A percentile compares a stretch with the other conserved stretches of the same genome.
phyloP scores from a whole-genome alignment of 2,797 vertebrate species.

The Selene dorsalis region DNA sequence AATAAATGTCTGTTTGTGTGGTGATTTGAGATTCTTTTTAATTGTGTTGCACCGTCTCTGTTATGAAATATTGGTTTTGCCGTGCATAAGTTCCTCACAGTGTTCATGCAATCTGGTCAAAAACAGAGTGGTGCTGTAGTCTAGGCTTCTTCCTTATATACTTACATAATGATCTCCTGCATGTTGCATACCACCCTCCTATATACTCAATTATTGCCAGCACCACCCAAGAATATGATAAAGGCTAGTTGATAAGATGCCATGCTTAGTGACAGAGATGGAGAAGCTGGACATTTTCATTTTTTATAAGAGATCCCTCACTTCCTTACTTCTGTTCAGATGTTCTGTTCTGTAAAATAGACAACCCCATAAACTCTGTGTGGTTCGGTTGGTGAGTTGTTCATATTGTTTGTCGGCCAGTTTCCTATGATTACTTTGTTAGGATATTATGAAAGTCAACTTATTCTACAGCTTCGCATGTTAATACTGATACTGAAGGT shows the following conservation, averaged over 20 bases:
- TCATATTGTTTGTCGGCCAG: constrained; percentile 1
- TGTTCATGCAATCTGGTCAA: background rate
- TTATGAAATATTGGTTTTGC: constrained; percentile 16
- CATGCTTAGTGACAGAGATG: constrained; percentile 2
- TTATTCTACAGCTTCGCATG: constrained; percentile 25
- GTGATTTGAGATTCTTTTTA: constrained; percentile 17
- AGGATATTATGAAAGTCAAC: constrained; percentile 21
- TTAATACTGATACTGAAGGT: constrained; percentile 14
- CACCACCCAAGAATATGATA: constrained; percentile 19
- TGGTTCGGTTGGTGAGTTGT: constrained; percentile 12
- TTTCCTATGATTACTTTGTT: constrained; percentile 28
- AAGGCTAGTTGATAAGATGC: constrained; percentile 32
- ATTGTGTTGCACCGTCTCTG: constrained; percentile 15
- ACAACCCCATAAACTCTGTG: background rate
- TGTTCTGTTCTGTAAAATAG: constrained; percentile 14
- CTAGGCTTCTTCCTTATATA: background rate
- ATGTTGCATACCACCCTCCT: constrained; percentile 22
- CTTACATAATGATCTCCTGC: constrained; percentile 18
- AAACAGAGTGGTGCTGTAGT: constrained; percentile 4
- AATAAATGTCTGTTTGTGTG: background rate
- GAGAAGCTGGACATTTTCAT: background rate
- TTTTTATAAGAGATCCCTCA: background rate
- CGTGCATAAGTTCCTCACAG: background rate
- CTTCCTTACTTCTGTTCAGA: background rate
- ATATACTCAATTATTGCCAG: background rate